These are phyloP conservation scores for Pristionchus pacificus DNA, from an alignment of 1,140 invertebrate genomes.

Conservation along the genomic window DNA sequence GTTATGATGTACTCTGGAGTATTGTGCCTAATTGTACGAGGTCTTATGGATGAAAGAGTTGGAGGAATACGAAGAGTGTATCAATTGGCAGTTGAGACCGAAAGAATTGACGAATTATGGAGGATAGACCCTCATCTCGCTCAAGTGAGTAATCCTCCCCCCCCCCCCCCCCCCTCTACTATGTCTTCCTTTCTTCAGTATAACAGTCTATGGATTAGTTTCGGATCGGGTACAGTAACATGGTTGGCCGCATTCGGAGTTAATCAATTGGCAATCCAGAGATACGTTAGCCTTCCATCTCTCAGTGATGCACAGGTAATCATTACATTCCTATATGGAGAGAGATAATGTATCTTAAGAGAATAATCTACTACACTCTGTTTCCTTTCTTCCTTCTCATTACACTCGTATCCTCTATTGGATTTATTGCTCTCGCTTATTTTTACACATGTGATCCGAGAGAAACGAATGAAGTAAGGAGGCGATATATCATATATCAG, in stretches of 20 bases:
- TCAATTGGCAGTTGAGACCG: slow-evolving; percentile 27
- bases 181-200: no score
- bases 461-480: slow-evolving; percentile 35
- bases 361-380: slow-evolving; percentile 31
- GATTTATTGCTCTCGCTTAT: slow-evolving; percentile 37
- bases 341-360: no score
- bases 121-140: slow-evolving; percentile 23
- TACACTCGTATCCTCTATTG: slow-evolving; percentile 36
- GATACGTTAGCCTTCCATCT: slow-evolving; percentile 32
- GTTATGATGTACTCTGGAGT: slow-evolving; percentile 36
- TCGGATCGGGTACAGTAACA: slow-evolving; percentile 28
- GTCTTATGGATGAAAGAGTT: slow-evolving; percentile 25
- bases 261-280: slow-evolving; percentile 38
- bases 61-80: slow-evolving; percentile 28
- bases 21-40: slow-evolving; percentile 26
- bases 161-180: no score
- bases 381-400: slow-evolving; percentile 36
- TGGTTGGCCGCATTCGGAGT: slow-evolving; percentile 36
- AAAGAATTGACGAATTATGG: slow-evolving; percentile 27
- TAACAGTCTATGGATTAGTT: slow-evolving; percentile 36
- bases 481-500: no score
- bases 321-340: no score
- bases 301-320: slow-evolving; percentile 30
- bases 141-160: no score
- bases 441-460: slow-evolving; percentile 38